Base-by-base conservation (phyloP, 2,888 invertebrate species). In the Dryadula phaetusa region DNA sequence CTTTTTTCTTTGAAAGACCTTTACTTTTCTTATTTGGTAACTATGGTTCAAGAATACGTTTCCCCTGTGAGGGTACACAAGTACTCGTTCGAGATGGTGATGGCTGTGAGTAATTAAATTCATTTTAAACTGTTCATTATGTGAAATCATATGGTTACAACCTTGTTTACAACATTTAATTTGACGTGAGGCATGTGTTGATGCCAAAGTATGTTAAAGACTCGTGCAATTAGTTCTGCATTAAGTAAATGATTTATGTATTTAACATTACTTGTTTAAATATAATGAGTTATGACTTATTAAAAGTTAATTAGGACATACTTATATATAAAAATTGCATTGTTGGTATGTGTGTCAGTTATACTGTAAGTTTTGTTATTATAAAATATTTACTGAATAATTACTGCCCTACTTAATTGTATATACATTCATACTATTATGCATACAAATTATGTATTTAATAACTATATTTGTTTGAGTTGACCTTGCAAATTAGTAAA, bases 21-120 rank as follows among this genome's bases (percentile, higher is more conserved):
- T 64, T 56, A 28, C 7, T 58, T 37, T 60, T 42, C 47, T 28
- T 49, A 77, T 75, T 77, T 71, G 70, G 78, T 82, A 82, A 93
- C 86, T 85, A 99, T 99, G 98, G 98, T 99, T 82, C 98, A 99
- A 92, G 97, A 98, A 87, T 99, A 98, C 92, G 97, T 97, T 86
- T 97, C 98, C 74, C 98, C 98, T 78, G 96, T 98, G 63, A 95
- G 98, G 94, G 97, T 99, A 76, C 99, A 98, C 93, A 98, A 98
- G 92, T 95, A 97, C 88, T 96, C 98, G 62, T 99, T 99, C 90
- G 98, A 98, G 90, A 94, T 99, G 87, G 98, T 98, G 78, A 98
- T 99, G 98, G 96, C 96, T 93, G 98, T 98, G 91, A 95, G 97
- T 95, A 87, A 7, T 40, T 40, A 14, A 34, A 25, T 0, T 46